Evolutionary conservation across 1,140 invertebrate genomes (phyloP).

Genomic region (Phymastichus coffea): DNA sequence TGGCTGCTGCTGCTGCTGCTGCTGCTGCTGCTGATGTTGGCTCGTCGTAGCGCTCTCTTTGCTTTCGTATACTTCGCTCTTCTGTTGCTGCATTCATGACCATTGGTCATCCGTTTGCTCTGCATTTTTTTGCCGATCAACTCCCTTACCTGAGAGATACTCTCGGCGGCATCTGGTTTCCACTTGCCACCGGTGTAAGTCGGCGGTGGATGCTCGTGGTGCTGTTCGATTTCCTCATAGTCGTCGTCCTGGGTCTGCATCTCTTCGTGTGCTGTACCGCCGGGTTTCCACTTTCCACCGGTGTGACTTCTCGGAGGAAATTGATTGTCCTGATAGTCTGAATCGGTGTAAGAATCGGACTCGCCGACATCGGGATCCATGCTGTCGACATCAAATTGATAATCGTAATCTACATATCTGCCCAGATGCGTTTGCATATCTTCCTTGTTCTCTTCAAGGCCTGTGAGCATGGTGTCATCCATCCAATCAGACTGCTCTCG

Average conservation of each 20-base stretch:
- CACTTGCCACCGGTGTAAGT: constrained; percentile 37
- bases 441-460: constrained; percentile 41
- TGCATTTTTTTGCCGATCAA: neutral
- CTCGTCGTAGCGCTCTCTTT: constrained; percentile 29
- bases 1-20: constrained; percentile 43
- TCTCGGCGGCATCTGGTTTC: too few species aligned
- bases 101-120: neutral
- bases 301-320: constrained; percentile 55
- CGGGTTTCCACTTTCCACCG: constrained; percentile 70
- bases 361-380: constrained; percentile 57
- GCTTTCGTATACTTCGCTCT: constrained; percentile 41
- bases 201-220: constrained; percentile 50
- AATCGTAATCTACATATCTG: constrained; percentile 37
- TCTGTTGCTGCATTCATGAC: constrained; percentile 30
- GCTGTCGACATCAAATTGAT: too few species aligned
- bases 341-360: constrained; percentile 53
- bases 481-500: constrained; percentile 37
- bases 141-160: too few species aligned
- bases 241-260: constrained; percentile 34
- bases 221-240: constrained; percentile 41
- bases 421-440: constrained; percentile 26
- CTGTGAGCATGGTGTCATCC: constrained; percentile 46
- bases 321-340: constrained; percentile 35
- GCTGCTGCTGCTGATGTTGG: neutral
- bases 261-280: constrained; percentile 41